phyloP scores from a whole-genome alignment of 2,113 vertebrate species.

The Xerus inauris region DNA sequence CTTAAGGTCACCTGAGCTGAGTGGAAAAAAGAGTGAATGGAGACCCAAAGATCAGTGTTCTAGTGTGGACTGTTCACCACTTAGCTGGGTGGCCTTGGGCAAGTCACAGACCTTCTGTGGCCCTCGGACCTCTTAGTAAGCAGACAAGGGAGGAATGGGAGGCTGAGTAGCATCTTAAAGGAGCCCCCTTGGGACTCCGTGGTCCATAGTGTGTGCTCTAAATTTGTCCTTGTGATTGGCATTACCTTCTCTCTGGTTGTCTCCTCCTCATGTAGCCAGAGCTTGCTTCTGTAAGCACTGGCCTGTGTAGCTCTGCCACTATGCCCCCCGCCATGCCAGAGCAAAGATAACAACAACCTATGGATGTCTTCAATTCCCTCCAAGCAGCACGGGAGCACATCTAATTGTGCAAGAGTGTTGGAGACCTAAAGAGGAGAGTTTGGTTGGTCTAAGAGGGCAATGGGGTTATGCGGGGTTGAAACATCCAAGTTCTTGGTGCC shows the following conservation, averaged over 20 bases:
- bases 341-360: background rate
- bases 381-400: background rate
- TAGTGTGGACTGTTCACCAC: background rate
- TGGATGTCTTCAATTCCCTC: background rate
- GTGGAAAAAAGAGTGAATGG: constrained; percentile 4
- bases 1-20: constrained; percentile 44
- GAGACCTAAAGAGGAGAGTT: background rate
- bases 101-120: background rate
- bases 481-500: background rate
- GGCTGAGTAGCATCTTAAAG: background rate
- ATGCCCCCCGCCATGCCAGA: background rate
- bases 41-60: background rate
- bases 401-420: background rate
- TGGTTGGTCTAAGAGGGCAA: background rate
- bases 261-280: background rate
- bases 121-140: background rate
- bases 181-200: background rate
- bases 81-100: background rate
- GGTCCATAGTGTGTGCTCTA: background rate
- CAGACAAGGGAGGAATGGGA: background rate
- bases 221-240: background rate
- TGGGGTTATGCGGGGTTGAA: background rate
- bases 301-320: background rate
- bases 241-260: background rate
- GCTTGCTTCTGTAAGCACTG: background rate